Evolutionary conservation across 2,113 vertebrate species (phyloP).

Genomic region (Apus apus): DNA sequence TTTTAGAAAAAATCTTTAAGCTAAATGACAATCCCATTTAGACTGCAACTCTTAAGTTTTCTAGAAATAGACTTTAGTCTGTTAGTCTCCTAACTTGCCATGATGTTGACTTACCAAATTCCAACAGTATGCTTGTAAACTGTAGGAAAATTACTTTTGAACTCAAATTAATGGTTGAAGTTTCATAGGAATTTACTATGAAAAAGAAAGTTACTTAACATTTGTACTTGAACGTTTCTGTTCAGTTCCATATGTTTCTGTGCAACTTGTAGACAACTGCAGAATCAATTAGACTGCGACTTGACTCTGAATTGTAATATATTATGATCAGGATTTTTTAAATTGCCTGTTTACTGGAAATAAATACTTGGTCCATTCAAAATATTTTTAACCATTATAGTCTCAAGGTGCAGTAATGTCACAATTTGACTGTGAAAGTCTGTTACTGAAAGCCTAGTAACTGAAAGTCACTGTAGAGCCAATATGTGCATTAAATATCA

Average conservation of each 20-base stretch:
- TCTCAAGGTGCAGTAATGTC: slow-evolving; percentile 40
- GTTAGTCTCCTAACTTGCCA: background rate
- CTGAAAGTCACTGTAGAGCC: slow-evolving; percentile 36
- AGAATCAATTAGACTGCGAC: background rate
- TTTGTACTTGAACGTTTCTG: background rate
- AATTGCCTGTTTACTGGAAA: background rate
- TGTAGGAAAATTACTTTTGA: background rate
- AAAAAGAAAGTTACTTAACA: background rate
- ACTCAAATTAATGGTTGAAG: background rate
- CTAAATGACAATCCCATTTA: background rate
- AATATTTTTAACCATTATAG: slow-evolving; percentile 17
- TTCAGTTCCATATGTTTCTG: background rate
- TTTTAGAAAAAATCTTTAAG: background rate
- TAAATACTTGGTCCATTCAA: slow-evolving; percentile 8
- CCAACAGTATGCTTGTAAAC: background rate
- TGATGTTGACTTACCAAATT: background rate
- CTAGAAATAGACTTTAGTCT: background rate
- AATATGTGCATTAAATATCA: slow-evolving; percentile 63
- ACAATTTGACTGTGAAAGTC: too few species aligned
- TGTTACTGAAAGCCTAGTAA: too few species aligned
- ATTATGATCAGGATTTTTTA: background rate
- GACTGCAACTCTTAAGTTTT: background rate
- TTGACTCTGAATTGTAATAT: background rate
- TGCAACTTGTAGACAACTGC: background rate
- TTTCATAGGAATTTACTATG: background rate